Evolutionary conservation across 2,113 vertebrate species (phyloP).

Genomic region (Phyllostomus discolor): DNA sequence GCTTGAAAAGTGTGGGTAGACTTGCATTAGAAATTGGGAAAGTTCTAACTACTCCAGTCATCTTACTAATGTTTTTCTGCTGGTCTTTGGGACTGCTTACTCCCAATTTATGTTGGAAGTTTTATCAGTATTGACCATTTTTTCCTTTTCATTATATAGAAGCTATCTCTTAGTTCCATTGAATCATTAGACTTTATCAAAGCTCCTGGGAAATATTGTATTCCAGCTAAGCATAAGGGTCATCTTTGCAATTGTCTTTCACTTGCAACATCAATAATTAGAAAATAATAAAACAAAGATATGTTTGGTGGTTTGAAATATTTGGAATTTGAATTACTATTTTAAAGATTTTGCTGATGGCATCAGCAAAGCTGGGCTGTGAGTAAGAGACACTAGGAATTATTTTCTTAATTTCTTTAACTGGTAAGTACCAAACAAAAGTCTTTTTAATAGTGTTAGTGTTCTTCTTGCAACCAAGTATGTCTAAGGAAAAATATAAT

Average conservation of each 20-base stretch:
- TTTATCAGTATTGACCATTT: background rate
- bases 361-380: background rate
- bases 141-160: background rate
- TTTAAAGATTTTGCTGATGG: background rate
- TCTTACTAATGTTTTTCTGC: background rate
- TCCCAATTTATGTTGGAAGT: background rate
- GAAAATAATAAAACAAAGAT: slow-evolving; percentile 37
- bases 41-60: background rate
- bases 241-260: background rate
- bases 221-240: background rate
- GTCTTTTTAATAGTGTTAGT: background rate
- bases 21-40: background rate
- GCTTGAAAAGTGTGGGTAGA: background rate
- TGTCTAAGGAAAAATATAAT: background rate
- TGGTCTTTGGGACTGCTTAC: background rate
- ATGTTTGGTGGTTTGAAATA: background rate
- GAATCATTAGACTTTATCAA: background rate
- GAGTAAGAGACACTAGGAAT: background rate
- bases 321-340: background rate
- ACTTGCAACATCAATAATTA: background rate
- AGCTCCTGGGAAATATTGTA: background rate
- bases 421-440: background rate
- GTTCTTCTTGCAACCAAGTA: background rate
- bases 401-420: slow-evolving; percentile 2
- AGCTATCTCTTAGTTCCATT: background rate